A percentile compares a stretch with the other conserved stretches of the same genome.
Evolutionary conservation across 2,113 vertebrate genomes (phyloP).

Genomic region (Thermophis baileyi): DNA sequence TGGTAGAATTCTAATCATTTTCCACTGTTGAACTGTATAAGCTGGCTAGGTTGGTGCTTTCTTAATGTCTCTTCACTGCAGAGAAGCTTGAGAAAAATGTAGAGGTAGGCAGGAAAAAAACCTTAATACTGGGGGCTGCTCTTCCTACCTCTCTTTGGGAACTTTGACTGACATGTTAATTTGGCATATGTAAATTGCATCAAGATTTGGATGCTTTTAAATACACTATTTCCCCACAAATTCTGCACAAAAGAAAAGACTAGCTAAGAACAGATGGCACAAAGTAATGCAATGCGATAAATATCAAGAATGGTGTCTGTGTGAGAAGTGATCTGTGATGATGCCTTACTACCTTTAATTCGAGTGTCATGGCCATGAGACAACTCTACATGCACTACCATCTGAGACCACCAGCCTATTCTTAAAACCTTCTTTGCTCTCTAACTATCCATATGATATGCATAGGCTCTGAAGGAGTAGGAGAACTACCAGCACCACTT

Average conservation of each 20-base stretch:
- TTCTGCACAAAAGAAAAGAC: no score
- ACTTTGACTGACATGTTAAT: background rate
- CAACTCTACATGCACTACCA: constrained; percentile 70
- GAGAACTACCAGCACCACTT: background rate
- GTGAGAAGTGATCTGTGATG: constrained; percentile 1
- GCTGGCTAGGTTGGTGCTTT: background rate
- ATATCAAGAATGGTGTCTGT: background rate
- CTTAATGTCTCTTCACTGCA: background rate
- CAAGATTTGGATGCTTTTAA: background rate
- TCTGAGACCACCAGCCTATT: constrained; percentile 71
- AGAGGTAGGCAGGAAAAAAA: background rate
- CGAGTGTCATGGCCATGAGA: constrained; percentile 24
- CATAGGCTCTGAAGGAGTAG: background rate
- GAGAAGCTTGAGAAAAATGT: background rate
- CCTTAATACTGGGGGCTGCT: background rate
- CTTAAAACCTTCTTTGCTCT: background rate
- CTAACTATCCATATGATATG: background rate
- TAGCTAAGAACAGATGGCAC: no score
- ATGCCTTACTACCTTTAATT: constrained; percentile 18
- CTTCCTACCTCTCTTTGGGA: no score
- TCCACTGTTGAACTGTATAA: no score
- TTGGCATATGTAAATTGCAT: background rate
- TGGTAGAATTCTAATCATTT: background rate
- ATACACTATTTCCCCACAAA: no score
- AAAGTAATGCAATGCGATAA: no score